Conservation (phyloP, 2,797 vertebrate species). For the Poecilia wingei region DNA sequence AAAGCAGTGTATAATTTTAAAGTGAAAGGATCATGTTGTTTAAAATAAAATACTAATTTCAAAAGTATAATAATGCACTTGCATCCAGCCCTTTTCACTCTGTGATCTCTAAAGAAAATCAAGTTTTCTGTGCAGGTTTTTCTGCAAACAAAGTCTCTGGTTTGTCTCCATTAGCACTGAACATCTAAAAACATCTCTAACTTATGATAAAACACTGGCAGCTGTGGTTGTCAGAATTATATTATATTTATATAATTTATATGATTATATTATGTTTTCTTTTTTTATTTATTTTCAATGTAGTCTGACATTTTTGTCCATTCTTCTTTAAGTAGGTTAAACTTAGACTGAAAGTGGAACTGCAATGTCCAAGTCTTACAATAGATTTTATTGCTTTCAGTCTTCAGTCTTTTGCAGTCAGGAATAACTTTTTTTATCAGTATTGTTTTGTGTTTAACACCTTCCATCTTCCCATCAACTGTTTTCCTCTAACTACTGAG, state of each 20-base stretch:
- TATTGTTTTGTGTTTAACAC: background rate
- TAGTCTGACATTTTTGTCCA: background rate
- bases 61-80: background rate
- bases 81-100: background rate
- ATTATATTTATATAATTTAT: no score
- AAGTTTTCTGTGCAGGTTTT: background rate
- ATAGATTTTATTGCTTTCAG: background rate
- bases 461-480: background rate
- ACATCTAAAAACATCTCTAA: background rate
- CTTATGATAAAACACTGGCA: no score
- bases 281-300: no score
- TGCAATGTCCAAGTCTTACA: background rate
- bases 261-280: no score
- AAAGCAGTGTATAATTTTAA: background rate
- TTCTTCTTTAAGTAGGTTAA: background rate
- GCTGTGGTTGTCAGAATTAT: no score
- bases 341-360: background rate
- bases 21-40: background rate
- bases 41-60: background rate
- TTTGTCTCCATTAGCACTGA: background rate
- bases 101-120: background rate
- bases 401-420: background rate
- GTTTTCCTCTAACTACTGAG: background rate
- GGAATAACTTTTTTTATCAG: background rate
- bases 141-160: background rate